Base-by-base conservation (phyloP, 2,113 vertebrate genomes). In the Bufo gargarizans region DNA sequence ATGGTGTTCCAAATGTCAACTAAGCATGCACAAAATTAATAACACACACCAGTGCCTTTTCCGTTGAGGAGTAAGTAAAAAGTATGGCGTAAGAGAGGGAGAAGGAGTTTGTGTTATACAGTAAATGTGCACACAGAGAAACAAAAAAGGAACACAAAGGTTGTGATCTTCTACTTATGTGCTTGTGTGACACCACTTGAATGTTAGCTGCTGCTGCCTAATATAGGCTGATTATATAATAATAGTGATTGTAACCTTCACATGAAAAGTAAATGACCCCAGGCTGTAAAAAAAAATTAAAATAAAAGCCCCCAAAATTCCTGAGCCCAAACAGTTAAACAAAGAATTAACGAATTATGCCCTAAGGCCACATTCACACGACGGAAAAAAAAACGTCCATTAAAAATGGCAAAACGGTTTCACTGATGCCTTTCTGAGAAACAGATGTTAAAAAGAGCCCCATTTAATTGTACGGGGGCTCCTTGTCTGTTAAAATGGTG, bases 31-130 rank as follows among this genome's bases (percentile, higher is more conserved):
- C 47, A 59, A 87, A 33, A 69, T 87, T 87, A 87, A 87, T 80
- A 81, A 72, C 77, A 81, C 86, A 81, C 86, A 69, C 77, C 77
- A 81, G 63, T 81, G 86, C 59, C 19, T 58, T 56, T n/a, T 47
- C 49, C 22, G 7, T 71, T 63, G 56, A 59, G 65, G 50, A n/a
- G 14, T 89, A 90, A 92, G 89, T 72, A 90, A 72, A 87, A 69
- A 86, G 2, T 92, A 91, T 80, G 82, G n/a, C 17, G 81, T 43
- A 59, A 80, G 14, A 59, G 58, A 81, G 49, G 33, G 43, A 33
- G 13, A 82, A 14, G 9, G 14, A 7, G 9, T 47, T 1, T 43
- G 67, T 43, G 11, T 69, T n/a, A 7, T n/a, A 19, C 3, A 58
- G 13, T 58, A 14, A 7, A 12, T 3, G 8, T 22, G 9, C 10